Conservation (phyloP, 1,140 invertebrate genomes). For the Parasteatoda tepidariorum region DNA sequence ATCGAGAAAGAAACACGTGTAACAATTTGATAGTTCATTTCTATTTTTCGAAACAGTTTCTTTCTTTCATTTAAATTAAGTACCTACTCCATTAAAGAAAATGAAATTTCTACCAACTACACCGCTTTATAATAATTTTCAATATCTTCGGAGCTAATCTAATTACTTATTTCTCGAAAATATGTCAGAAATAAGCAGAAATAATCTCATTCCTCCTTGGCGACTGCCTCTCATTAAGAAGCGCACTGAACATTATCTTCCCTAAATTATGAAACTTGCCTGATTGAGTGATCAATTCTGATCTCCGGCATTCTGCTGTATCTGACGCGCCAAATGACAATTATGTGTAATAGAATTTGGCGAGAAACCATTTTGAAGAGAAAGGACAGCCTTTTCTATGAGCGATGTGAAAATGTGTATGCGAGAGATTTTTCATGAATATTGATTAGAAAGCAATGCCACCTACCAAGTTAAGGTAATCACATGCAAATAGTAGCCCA, state of each 20-base stretch:
- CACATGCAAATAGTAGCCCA: constrained; percentile 35
- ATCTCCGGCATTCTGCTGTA: constrained; percentile 10
- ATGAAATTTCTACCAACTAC: background rate
- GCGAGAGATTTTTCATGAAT: constrained; percentile 32
- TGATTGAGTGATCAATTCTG: constrained; percentile 35
- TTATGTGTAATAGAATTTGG: constrained; percentile 51
- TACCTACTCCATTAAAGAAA: background rate
- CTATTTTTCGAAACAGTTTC: too few relatives aligned
- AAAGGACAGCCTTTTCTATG: constrained; percentile 4
- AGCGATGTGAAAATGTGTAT: background rate
- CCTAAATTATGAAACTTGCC: constrained; percentile 19
- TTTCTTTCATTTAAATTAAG: background rate
- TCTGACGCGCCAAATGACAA: constrained; percentile 16
- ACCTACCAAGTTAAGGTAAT: constrained; percentile 14
- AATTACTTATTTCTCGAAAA: background rate
- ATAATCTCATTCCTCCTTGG: background rate
- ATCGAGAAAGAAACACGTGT: too few relatives aligned
- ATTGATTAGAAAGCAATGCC: constrained; percentile 39
- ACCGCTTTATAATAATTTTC: background rate
- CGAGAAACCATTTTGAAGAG: constrained; percentile 27
- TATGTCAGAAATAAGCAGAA: background rate
- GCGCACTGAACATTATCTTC: constrained; percentile 26
- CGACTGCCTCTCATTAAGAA: constrained; percentile 6
- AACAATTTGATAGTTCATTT: too few relatives aligned
- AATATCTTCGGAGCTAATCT: background rate